Evolutionary conservation across 2,113 vertebrate genomes (phyloP), one percentile per base, ranked within the genome.

Genomic region (Trematomus loennbergii): DNA sequence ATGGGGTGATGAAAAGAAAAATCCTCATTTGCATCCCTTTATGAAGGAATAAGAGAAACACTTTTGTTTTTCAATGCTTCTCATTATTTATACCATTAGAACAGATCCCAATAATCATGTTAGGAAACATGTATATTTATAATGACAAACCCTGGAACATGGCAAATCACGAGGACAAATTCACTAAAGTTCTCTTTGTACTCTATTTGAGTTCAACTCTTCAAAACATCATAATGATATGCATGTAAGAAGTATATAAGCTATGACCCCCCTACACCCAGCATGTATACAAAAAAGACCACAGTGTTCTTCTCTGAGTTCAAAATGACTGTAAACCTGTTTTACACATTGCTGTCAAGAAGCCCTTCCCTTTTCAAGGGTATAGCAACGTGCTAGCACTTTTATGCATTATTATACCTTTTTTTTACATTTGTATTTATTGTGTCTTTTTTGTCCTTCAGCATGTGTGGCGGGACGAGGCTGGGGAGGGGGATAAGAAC

Each of bases 291-390:
- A 67, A n/a, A 40, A 69, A 13, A 62, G 20, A 36, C 63, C 75
- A 50, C 36, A 79, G n/a, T 84, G 62, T 65, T 3, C 62, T 60
- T 60, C 62, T 59, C 69, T 79, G 52, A 68, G 60, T 73, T 71
- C 69, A 62, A 72, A 69, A 80, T 40, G 89, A 83, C 74, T 66
- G 89, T 91, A 88, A 93, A 92, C 60, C 77, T 86, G 67, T 88
- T 90, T 93, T 88, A 92, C 85, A 90, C 79, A 79, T 61, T 54
- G 87, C 68, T 76, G 85, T 93, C 92, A 93, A 93, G 82, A 80
- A 54, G 59, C 73, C 66, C 78, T 79, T 90, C 60, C 66, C 85
- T 58, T 85, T 85, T 81, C 33, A 76, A 29, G 72, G 70, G 72
- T 76, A 72, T 64, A 64, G 81, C 54, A 83, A 69, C 78, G 55